phyloP scores from a whole-genome alignment of 2,888 invertebrate genomes.

The Meliscaeva auricollis region DNA sequence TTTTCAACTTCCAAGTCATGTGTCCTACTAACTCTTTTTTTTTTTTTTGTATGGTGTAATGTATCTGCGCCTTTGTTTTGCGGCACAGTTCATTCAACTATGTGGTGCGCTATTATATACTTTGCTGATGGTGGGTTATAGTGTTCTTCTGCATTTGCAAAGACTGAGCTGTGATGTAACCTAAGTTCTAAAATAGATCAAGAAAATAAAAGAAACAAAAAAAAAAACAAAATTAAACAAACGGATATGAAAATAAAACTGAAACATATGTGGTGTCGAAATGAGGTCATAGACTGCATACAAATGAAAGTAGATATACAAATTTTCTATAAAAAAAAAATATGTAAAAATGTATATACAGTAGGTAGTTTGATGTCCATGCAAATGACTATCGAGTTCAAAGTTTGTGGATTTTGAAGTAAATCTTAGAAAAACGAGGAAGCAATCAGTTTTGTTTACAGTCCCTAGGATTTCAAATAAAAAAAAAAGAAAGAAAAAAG shows the following conservation, averaged over 20 bases:
- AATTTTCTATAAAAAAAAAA: background rate
- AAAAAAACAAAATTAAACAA: slow-evolving; percentile 37
- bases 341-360: background rate
- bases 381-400: slow-evolving; percentile 54
- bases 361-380: background rate
- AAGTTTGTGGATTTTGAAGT: slow-evolving; percentile 56
- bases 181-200: slow-evolving; percentile 73
- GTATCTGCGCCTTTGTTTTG: slow-evolving; percentile 66
- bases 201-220: slow-evolving; percentile 51
- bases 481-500: slow-evolving; percentile 15
- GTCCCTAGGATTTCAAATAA: slow-evolving; percentile 24
- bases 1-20: slow-evolving; percentile 49
- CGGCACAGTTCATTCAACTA: slow-evolving; percentile 73
- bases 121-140: background rate
- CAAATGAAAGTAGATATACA: slow-evolving; percentile 26
- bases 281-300: slow-evolving; percentile 72
- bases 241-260: slow-evolving; percentile 74
- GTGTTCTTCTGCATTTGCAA: slow-evolving; percentile 73
- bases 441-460: slow-evolving; percentile 73
- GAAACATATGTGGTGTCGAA: slow-evolving; percentile 54
- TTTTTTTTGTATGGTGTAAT: slow-evolving; percentile 54
- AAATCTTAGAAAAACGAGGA: slow-evolving; percentile 53
- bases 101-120: background rate
- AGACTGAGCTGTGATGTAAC: slow-evolving; percentile 69
- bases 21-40: slow-evolving; percentile 72